Base-by-base conservation (phyloP, 2,888 invertebrate genomes). In the Melieria picta region DNA sequence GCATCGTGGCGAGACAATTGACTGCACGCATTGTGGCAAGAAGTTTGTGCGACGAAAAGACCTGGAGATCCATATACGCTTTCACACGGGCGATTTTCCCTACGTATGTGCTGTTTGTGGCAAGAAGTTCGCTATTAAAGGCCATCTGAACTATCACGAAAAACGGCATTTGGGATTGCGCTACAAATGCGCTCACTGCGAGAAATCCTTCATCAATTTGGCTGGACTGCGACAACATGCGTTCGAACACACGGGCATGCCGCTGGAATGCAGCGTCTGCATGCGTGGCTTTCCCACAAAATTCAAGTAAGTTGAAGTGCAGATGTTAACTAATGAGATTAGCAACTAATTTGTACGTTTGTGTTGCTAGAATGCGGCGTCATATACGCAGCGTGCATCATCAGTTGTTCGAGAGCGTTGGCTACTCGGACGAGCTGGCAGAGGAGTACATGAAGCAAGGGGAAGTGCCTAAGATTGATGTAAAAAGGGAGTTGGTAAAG, bases 71-170 rank as follows among this genome's bases (percentile, higher is more conserved):
- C 79, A 79, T 43, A 62, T 79, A 68, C 78, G 79, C 55, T 79
- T 79, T 46, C 79, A 79, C 42, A 79, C 78, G 3, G 79, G 79
- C n/a, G 76, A 79, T 10, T 79, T 75, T 61, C 79, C 79, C 5
- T 79, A 73, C 62, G 72, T 69, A 13, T 79, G 79, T 66, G 46
- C 68, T 10, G 65, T 73, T 16, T 79, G 79, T 64, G 75, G 74
- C 7, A 76, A 71, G 47, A 74, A 76, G 3, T 79, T 78, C 65
- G 79, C 79, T 0, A 79, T 79, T 46, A 75, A 78, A 9, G 73
- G 76, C 6, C 79, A 79, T 69, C 72, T 79, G 30, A 79, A 74
- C 30, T 77, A 76, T 13, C 79, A 79, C 52, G 73, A 77, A 43
- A 76, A 77, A 52, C 69, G 76, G 4, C 79, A 79, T 65, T 70